phyloP scores from a whole-genome alignment of 2,113 vertebrate genomes.

The Cyprinus carpio region DNA sequence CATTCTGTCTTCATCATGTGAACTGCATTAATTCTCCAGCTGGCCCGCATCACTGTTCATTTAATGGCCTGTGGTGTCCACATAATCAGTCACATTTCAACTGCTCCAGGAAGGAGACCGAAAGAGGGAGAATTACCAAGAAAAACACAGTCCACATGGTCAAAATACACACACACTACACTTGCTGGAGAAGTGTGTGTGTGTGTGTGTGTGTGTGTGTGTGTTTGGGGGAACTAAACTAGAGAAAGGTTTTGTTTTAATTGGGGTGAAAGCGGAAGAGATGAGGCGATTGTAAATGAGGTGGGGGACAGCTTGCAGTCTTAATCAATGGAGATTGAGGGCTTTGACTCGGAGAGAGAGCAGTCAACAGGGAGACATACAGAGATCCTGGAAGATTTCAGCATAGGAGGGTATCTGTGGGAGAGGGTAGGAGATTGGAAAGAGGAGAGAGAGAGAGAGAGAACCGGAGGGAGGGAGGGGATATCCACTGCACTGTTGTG shows the following conservation, averaged over 20 bases:
- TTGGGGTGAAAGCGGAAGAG: constrained; percentile 29
- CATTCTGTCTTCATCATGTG: constrained; percentile 63
- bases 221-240: constrained; percentile 38
- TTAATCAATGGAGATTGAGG: constrained; percentile 48
- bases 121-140: not conserved
- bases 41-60: constrained; percentile 70
- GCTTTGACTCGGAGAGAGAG: constrained; percentile 56
- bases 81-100: constrained; percentile 69
- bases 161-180: constrained; percentile 52
- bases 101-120: constrained; percentile 42
- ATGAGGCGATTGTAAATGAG: constrained; percentile 42
- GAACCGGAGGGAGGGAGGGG: constrained; percentile 68
- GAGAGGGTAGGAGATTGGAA: constrained; percentile 47
- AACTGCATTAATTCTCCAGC: constrained; percentile 65
- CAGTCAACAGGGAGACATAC: constrained; percentile 62
- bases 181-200: constrained; percentile 55
- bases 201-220: constrained; percentile 51
- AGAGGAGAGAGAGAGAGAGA: constrained; percentile 57
- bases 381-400: constrained; percentile 64
- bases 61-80: constrained; percentile 67
- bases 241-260: constrained; percentile 35
- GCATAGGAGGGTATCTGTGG: constrained; percentile 54
- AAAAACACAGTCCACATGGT: constrained; percentile 56
- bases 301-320: constrained; percentile 31
- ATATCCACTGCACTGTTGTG: constrained; percentile 86